Evolutionary conservation across 2,797 vertebrate species (phyloP).

Genomic region (Euthynnus affinis): DNA sequence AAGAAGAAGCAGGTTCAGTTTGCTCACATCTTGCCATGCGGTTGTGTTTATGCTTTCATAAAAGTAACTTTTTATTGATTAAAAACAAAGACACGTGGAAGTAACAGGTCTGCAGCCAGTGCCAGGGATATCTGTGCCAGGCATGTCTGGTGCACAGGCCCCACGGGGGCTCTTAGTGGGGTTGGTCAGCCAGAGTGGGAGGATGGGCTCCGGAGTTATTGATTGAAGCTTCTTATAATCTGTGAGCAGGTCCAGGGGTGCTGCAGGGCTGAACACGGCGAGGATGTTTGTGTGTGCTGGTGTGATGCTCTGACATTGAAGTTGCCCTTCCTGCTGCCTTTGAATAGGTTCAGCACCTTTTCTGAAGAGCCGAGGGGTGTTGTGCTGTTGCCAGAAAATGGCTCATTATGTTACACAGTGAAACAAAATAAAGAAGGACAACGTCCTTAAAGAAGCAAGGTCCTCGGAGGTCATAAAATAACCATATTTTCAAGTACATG

Average conservation of each 20-base stretch:
- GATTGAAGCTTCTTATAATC: constrained; percentile 72
- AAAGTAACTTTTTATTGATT: constrained; percentile 42
- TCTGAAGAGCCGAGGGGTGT: not conserved
- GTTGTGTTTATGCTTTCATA: constrained; percentile 18
- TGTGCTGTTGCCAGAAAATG: constrained; percentile 3
- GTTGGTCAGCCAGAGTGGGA: constrained; percentile 46
- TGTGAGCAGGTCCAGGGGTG: constrained; percentile 57
- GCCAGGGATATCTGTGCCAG: constrained; percentile 17
- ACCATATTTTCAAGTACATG: not conserved
- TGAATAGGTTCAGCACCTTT: constrained; percentile 40
- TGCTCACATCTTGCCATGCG: not conserved
- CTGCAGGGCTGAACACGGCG: constrained; percentile 43
- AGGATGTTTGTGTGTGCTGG: constrained; percentile 45
- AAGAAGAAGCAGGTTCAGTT: not conserved
- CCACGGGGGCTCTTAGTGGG: constrained; percentile 45
- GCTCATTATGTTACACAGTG: not conserved
- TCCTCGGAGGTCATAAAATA: not conserved
- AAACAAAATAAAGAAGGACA: too few species aligned
- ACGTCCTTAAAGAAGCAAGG: not conserved
- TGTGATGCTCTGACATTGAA: constrained; percentile 60
- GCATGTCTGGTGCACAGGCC: constrained; percentile 37
- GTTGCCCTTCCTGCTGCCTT: constrained; percentile 52
- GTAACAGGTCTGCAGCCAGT: constrained; percentile 11
- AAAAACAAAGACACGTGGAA: constrained; percentile 15
- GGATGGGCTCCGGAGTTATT: constrained; percentile 64